Base-by-base conservation (phyloP, 2,888 invertebrate genomes). In the Ophion obscuratus region DNA sequence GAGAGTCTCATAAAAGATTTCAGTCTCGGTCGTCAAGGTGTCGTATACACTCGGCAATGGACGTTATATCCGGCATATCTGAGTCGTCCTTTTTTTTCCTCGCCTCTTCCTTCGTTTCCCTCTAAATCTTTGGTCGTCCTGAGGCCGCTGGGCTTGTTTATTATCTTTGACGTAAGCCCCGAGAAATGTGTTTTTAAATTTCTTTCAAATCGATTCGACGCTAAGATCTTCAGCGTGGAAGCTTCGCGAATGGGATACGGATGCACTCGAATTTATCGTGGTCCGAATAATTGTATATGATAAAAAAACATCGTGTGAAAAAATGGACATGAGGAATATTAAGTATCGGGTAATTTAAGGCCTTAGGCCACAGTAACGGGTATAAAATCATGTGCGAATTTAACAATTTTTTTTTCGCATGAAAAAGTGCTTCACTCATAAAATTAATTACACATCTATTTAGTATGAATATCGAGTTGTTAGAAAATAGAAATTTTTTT, bases 111-210 rank as follows among this genome's bases (percentile, higher is more conserved):
- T 14, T 47, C 47, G 47, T 59, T 17, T 74, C 20, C 91, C 95
- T 96, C 92, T 97, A 97, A 0, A 96, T 96, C 95, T 94, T 97
- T 67, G 95, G 95, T 5, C 95, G 96, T 90, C 92, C 96, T 17
- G 96, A 96, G 17, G 27, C 62, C 24, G 62, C 44, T 17, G 17
- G 20, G 17, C 31, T 53, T 74, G 93, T 97, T 61, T 97, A 97
- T 97, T 87, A 83, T 66, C 94, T 96, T 75, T 79, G 70, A 27
- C 74, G 85, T 11, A 87, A 89, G 75, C 47, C 36, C 27, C 47
- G 47, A 44, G 17, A 24, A 68, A 47, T 9, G 44, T 24, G 5
- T 44, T 68, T 44, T 14, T 68, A 20, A 68, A 24, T 68, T 40
- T 67, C 31, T 67, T 67, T 44, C 20, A 2, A 24, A 44, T 47